These are phyloP conservation scores for Paramormyrops hopkinsi DNA, from an alignment of 2,797 vertebrate species.

Conservation along the genomic window DNA sequence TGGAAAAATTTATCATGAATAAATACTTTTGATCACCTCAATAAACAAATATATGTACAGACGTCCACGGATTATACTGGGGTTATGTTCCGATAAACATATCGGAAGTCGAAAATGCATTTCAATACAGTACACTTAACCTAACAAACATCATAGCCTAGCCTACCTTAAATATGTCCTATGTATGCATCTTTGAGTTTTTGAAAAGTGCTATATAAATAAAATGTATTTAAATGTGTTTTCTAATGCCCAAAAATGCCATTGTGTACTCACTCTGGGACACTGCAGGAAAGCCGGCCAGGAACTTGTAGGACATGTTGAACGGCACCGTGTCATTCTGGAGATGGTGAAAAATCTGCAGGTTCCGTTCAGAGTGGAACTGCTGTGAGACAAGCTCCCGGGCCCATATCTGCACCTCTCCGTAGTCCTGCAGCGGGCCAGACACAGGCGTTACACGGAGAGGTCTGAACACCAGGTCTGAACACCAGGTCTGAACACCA, in stretches of 20 bases:
- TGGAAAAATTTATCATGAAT: not conserved
- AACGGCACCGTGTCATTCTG: conserved; percentile 44
- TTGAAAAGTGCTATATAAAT: not conserved
- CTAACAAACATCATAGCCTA: no score
- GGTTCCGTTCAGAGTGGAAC: not conserved
- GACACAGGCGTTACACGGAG: not conserved
- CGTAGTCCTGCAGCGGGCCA: not conserved
- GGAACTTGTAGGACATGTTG: conserved; percentile 51
- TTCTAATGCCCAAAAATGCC: not conserved
- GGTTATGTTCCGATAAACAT: no score
- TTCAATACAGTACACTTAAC: no score
- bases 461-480: no score
- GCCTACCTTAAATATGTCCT: not conserved
- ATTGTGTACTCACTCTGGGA: conserved; percentile 49
- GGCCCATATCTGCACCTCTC: not conserved
- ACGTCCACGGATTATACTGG: no score
- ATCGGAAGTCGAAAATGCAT: no score
- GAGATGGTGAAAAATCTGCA: conserved; percentile 42
- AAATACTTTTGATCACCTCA: not conserved
- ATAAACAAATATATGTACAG: not conserved
- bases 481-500: not conserved
- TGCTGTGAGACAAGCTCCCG: not conserved
- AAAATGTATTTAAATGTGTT: not conserved
- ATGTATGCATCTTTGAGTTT: not conserved
- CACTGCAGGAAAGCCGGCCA: conserved; percentile 46